These are phyloP conservation scores for Anser brachyrhynchus DNA, from an alignment of 2,113 vertebrate genomes.

Conservation along the genomic window DNA sequence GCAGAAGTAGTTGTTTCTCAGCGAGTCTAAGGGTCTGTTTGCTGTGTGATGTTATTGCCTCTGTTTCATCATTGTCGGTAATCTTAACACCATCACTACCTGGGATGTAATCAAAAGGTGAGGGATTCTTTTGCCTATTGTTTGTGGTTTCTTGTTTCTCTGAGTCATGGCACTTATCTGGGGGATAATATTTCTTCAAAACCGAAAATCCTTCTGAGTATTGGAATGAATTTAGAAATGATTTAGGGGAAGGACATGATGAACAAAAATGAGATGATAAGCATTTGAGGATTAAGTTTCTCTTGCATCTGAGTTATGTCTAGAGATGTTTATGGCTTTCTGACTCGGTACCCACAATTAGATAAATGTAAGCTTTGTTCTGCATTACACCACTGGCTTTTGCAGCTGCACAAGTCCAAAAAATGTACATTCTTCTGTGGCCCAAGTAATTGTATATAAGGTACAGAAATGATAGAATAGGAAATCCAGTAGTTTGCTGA, in stretches of 20 bases:
- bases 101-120: not conserved
- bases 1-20: not conserved
- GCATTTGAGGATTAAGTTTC: not conserved
- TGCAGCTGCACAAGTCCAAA: not conserved
- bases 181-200: not conserved
- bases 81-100: not conserved
- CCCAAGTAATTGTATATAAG: not conserved
- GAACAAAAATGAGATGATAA: not conserved
- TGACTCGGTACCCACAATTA: not conserved
- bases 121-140: not conserved
- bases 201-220: not conserved
- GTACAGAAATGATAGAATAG: not conserved
- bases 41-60: not conserved
- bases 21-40: not conserved
- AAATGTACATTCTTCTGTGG: not conserved
- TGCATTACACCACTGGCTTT: not conserved
- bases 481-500: not conserved
- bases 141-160: slow-evolving; percentile 10
- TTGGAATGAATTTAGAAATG: not conserved
- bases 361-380: not conserved
- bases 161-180: not conserved
- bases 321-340: not conserved
- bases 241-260: not conserved
- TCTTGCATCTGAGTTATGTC: not conserved
- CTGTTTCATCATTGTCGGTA: not conserved